Base-by-base conservation (phyloP, 2,888 invertebrate genomes). In the Lottia scabra region DNA sequence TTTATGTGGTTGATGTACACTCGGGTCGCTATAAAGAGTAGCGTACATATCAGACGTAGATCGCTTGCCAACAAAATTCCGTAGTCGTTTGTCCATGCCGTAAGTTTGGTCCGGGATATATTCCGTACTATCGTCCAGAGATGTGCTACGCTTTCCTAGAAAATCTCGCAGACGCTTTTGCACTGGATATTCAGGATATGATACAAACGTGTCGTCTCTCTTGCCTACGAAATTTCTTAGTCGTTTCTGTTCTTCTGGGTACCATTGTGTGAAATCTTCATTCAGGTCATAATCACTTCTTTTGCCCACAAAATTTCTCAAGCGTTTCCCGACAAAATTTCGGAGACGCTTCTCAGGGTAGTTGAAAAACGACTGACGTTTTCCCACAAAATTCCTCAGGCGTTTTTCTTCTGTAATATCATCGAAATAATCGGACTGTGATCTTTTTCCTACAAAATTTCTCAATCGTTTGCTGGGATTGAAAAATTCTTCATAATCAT, bases 41-140 rank as follows among this genome's bases (percentile, higher is more conserved):
- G 8, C 38, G 38, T 38, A 38, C 38, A 38, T 6, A 5, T 4
- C 38, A 38, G 38, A 38, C 10, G 38, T 1, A 38, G 38, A 38
- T 38, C 65, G 70, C n/a, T 70, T 70, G 8, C 65, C 70, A 23
- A 73, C 69, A 30, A 73, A 73, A 43, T 73, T 63, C n/a, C 70
- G 44, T 26, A 67, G 44, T 15, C 73, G 45, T 65, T 73, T 73
- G 38, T 38, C 38, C 1, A 38, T 8, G 38, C 10, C 38, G 38
- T 38, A 38, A 5, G 38, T 38, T 10, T 38, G 38, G 38, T 38
- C 10, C 38, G 3, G 38, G 38, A 6, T 56, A 23, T 56, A 23
- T 19, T 23, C 56, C 2, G 10, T 56, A n/a, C n/a, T n/a, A 2
- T 56, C 23, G 10, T 56, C 56, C 23, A 56, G 23, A 15, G n/a